Base-by-base conservation (phyloP, 2,113 vertebrate species). In the Chaenogobius annularis region DNA sequence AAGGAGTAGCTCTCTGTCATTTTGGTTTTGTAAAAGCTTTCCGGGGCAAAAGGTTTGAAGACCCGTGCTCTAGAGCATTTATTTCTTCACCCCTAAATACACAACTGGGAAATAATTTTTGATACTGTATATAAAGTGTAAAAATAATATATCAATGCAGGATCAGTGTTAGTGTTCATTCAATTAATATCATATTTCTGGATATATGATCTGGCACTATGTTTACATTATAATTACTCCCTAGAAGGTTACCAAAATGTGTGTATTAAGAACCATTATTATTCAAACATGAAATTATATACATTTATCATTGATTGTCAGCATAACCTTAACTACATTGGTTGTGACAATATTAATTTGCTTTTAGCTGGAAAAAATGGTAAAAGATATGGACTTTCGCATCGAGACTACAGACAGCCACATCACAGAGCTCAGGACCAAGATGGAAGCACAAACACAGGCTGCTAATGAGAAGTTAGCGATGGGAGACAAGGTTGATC, bases 391-490 rank as follows among this genome's bases (percentile, higher is more conserved):
- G 68, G 80, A 85, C 26, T 47, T 26, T 26, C 67, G 78, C 19
- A 68, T 92, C 50, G 82, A 85, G 61, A 77, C 78, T 37, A 83
- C 89, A 80, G 88, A 92, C 3, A 46, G 81, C 10, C 26, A 82
- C 73, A 73, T 92, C 15, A 82, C 67, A 56, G 79, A 86, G 20
- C 83, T 87, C 37, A 70, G 68, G 58, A 75, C 74, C 26, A 66
- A 88, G 81, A 52, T 85, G 37, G 70, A 84, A 59, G 46, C 87
- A 40, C 66, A 79, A 0, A 68, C 85, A 17, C 66, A 77, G 52
- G 67, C 67, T 7, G 75, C 68, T 59, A 68, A 37, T n/a, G 74
- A 83, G 44, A 87, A 86, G 43, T 55, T 92, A 81, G 84, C 89
- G 68, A 77, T 44, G 10, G 15, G 79, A 44, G 78, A 87, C 3